phyloP scores from a whole-genome alignment of 2,797 vertebrate species.

The Numenius phaeopus region DNA sequence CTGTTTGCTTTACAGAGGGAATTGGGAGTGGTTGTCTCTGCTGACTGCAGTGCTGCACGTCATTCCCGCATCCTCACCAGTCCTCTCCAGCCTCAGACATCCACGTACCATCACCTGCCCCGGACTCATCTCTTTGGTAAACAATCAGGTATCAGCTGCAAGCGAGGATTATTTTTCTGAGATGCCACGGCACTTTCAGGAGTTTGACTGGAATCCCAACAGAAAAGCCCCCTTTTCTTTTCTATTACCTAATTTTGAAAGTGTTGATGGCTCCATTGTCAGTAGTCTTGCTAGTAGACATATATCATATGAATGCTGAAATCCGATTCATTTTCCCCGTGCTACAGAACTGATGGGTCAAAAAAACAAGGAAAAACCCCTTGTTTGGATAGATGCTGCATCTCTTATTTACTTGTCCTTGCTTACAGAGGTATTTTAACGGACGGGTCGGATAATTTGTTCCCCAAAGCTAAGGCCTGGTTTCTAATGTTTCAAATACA shows the following conservation, averaged over 20 bases:
- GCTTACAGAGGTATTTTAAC: background rate
- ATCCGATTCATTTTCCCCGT: background rate
- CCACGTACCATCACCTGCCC: rapidly evolving
- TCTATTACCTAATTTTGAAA: background rate
- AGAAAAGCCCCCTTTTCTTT: background rate
- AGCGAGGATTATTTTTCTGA: background rate
- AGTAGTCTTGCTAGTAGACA: background rate
- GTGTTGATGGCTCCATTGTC: background rate
- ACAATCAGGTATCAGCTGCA: background rate
- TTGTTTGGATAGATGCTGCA: background rate
- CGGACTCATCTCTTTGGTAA: background rate
- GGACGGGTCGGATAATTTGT: background rate
- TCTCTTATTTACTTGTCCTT: background rate
- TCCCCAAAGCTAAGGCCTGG: background rate
- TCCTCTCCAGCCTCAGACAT: background rate
- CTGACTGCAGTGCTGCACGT: background rate
- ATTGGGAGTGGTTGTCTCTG: background rate
- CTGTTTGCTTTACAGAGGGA: constrained; percentile 1
- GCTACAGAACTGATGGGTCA: background rate
- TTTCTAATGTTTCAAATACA: background rate
- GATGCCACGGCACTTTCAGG: background rate
- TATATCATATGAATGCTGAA: background rate
- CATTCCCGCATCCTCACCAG: background rate
- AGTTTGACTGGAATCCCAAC: background rate
- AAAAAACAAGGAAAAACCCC: background rate